These are phyloP conservation scores for Campylorhamphus procurvoides DNA, from an alignment of 2,113 vertebrate genomes.

Conservation along the genomic window DNA sequence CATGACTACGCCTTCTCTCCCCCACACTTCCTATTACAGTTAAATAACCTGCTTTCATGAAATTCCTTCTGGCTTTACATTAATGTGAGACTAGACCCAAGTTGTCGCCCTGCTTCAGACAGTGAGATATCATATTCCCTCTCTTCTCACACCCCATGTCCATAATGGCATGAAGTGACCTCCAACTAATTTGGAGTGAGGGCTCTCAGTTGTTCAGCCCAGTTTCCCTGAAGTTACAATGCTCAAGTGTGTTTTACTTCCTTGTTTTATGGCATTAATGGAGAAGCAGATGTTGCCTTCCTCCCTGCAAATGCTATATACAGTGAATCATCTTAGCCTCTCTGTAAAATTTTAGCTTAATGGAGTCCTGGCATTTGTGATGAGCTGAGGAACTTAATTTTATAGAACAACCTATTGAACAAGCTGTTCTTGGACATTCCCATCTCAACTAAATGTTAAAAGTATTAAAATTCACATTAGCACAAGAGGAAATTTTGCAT, in stretches of 20 bases:
- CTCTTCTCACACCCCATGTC: background rate
- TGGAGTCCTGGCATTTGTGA: constrained; percentile 88
- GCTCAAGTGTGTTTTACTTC: constrained; percentile 38
- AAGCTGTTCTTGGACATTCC: constrained; percentile 89
- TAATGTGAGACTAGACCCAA: background rate
- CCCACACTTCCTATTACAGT: background rate
- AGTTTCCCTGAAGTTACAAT: background rate
- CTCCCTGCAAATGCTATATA: constrained; percentile 67
- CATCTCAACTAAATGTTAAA: constrained; percentile 90
- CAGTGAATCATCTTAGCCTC: constrained; percentile 83
- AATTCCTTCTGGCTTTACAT: background rate
- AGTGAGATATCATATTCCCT: background rate
- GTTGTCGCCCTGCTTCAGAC: background rate
- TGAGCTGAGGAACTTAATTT: constrained; percentile 86
- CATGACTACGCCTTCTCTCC: background rate
- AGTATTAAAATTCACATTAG: constrained; percentile 92
- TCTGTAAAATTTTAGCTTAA: constrained; percentile 85
- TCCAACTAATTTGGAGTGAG: background rate
- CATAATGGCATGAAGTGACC: background rate
- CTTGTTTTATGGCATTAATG: constrained; percentile 59
- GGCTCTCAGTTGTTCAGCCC: background rate
- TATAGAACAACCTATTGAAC: constrained; percentile 88
- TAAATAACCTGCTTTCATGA: background rate
- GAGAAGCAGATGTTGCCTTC: constrained; percentile 78
- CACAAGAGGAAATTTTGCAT: constrained; percentile 87